Conservation (phyloP, 92 coral and sea anemone species). For the Parazoanthus darwini region DNA sequence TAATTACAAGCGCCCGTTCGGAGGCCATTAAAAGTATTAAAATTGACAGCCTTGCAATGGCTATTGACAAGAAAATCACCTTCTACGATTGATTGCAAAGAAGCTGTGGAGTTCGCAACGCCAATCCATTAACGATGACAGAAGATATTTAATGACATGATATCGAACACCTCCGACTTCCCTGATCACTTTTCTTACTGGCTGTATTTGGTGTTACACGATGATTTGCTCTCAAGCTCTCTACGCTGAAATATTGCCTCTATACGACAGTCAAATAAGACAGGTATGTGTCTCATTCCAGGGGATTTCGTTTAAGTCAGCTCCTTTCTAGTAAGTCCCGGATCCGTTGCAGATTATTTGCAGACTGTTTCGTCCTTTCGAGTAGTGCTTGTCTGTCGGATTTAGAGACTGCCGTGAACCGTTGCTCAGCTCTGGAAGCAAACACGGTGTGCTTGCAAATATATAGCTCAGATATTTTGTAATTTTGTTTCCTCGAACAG, state of each 20-base stretch:
- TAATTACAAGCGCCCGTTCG: too few relatives aligned
- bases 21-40: conserved; percentile 20
- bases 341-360: not conserved
- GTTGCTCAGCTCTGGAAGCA: not conserved
- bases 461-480: not conserved
- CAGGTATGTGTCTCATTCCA: conserved; percentile 16
- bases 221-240: conserved; percentile 33
- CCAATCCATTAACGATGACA: conserved; percentile 45
- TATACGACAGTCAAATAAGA: conserved; percentile 18
- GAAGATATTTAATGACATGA: conserved; percentile 30
- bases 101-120: conserved; percentile 7
- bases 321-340: not conserved
- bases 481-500: not conserved
- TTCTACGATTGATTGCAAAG: conserved; percentile 15
- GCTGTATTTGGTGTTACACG: not conserved
- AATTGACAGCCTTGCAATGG: conserved; percentile 25
- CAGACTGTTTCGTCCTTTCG: not conserved
- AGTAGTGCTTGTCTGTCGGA: not conserved
- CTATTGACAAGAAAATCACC: conserved; percentile 18
- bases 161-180: conserved; percentile 18
- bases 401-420: not conserved
- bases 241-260: conserved; percentile 21
- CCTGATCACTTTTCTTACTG: conserved; percentile 39
- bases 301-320: not conserved
- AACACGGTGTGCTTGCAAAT: not conserved